A percentile compares a stretch with the other conserved stretches of the same genome.
Conservation (phyloP, 2,113 vertebrate species). For the Zosterops lateralis region DNA sequence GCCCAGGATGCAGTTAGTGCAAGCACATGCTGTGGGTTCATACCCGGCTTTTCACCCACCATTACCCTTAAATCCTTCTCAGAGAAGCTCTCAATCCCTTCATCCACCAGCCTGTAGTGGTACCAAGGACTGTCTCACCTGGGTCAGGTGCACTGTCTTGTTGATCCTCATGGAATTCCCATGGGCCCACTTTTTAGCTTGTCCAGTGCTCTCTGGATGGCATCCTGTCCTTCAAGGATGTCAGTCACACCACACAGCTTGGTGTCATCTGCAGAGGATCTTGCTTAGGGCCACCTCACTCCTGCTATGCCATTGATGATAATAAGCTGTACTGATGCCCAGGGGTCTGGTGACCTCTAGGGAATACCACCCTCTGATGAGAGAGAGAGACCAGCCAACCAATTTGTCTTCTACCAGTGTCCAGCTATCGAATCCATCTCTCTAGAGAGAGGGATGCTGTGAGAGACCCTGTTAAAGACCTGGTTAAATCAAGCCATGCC, state of each 20-base stretch:
- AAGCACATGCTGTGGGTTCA: accelerated
- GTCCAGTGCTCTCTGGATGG: not conserved
- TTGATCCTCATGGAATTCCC: not conserved
- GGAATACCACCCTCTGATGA: not conserved
- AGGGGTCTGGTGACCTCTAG: not conserved
- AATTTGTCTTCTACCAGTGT: not conserved
- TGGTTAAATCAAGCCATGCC: not conserved
- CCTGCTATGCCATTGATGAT: not conserved
- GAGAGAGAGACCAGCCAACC: not conserved
- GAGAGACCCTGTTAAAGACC: not conserved
- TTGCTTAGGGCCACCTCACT: not conserved
- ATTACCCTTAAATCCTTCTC: not conserved
- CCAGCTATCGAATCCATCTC: not conserved
- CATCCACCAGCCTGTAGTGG: not conserved
- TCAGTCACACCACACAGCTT: not conserved
- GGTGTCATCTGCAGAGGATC: not conserved
- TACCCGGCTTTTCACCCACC: not conserved
- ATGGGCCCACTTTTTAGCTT: not conserved
- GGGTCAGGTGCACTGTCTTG: not conserved
- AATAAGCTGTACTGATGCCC: not conserved
- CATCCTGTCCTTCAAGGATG: not conserved
- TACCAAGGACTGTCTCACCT: not conserved
- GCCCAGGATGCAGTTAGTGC: not conserved
- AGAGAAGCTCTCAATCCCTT: not conserved
- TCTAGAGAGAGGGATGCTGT: not conserved